Base-by-base conservation (phyloP, 2,888 invertebrate genomes). In the Dicranocentrus wangi region DNA sequence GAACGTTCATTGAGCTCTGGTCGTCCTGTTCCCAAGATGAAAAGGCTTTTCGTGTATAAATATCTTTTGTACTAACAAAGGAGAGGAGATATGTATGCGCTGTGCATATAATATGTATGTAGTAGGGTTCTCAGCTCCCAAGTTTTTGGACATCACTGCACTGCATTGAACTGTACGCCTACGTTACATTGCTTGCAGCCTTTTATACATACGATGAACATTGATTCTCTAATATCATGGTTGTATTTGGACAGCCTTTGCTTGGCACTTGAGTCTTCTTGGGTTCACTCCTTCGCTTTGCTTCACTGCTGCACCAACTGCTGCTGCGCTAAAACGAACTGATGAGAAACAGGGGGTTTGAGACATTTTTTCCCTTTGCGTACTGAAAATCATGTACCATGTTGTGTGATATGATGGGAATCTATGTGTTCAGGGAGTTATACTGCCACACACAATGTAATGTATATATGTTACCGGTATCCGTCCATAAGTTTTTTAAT, bases 1-100 rank as follows among this genome's bases (percentile, higher is more conserved):
- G 76, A 80, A 75, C 83, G 83, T 83, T 83, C 83, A 83, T 83
- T 83, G 83, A 83, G 83, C 83, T 80, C 83, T 76, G 63, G 19
- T 19, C 19, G 28, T 28, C 13, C 42, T 63, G 10, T 63, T 63
- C 39, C 23, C 28, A 42, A 63, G 21, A 42, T 17, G 8, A 15
- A 8, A 60, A 27, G 3, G 60, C 27, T 60, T 55, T 21, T 7
- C 55, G 21, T 28, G n/a, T 60, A n/a, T 10, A 27, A 27, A 60
- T 28, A 27, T 27, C 25, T 17, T 60, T 7, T 21, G 21, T 55
- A 55, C 23, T n/a, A n/a, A 55, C 3, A 10, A 21, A 15, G 17
- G 17, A 17, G n/a, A n/a, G n/a, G n/a, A n/a, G 51, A 32, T 51
- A 27, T 68, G n/a, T 25, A n/a, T n/a, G n/a, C n/a, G n/a, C n/a